Base-by-base conservation (phyloP, 1,140 invertebrate species). In the Drosophila burlai region DNA sequence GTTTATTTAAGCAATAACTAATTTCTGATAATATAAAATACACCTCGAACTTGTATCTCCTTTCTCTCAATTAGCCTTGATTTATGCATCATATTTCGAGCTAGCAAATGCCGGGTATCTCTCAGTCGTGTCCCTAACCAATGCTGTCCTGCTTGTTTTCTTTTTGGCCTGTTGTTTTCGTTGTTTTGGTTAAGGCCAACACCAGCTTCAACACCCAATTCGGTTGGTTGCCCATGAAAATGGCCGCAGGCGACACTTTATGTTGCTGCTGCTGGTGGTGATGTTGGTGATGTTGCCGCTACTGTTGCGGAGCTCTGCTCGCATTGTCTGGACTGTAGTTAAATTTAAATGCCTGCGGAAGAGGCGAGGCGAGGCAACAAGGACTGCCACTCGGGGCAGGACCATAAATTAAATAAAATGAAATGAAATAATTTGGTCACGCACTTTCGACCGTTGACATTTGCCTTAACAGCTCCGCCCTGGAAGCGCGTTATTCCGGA, bases 231-330 rank as follows among this genome's bases (percentile, higher is more conserved):
- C 57, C 81, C 77, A 89, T 90, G 72, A 89, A 89, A 89, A 76
- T 84, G 74, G 71, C 85, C 81, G 69, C 87, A 68, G 71, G 81
- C 71, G 71, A 90, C 66, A 89, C 73, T 89, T 90, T 81, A 90
- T 80, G 54, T 78, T 64, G 63, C 60, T 71, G 64, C 36, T 57
- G 71, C 42, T 42, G 72, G 15, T 57, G 46, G 34, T 62, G 46
- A 52, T 73, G 55, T 61, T 71, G 52, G 43, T 54, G 52, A 34
- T 74, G 66, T 46, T 66, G 62, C 43, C 49, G 36, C 24, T 45
- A 40, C 15, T 68, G 49, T 54, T 45, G 59, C 43, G 49, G 40
- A 36, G 74, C 52, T 61, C 47, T 57, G 77, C 59, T 69, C 57
- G 43, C 62, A 79, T 78, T 82, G 76, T 85, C 80, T 68, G 80